These are phyloP conservation scores for Molossus alvarezi DNA, from an alignment of 2,797 vertebrate genomes.

Conservation along the genomic window DNA sequence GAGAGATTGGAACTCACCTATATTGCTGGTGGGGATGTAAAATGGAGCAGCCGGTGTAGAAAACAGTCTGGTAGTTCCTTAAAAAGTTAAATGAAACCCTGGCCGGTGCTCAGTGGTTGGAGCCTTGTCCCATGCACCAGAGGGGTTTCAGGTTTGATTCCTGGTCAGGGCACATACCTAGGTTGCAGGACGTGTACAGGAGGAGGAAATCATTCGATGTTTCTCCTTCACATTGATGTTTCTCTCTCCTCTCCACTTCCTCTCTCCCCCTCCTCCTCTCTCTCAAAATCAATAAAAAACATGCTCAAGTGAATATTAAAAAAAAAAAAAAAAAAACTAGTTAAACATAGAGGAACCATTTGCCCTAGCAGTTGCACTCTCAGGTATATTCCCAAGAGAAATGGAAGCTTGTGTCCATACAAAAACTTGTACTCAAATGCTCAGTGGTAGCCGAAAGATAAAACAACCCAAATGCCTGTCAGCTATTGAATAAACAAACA, in stretches of 20 bases:
- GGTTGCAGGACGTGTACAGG: too few species aligned
- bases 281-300: neutral
- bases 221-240: neutral
- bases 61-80: neutral
- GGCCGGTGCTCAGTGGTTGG: neutral
- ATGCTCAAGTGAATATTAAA: neutral
- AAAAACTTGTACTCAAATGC: too few species aligned
- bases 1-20: neutral
- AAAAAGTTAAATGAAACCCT: neutral
- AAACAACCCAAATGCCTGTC: neutral
- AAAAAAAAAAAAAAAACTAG: neutral
- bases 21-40: neutral
- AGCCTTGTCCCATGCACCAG: neutral
- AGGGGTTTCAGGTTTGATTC: neutral
- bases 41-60: neutral
- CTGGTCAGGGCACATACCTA: neutral
- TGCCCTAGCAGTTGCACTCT: too few species aligned
- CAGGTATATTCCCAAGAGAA: too few species aligned
- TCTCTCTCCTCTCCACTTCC: too few species aligned
- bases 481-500: neutral
- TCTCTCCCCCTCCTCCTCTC: neutral
- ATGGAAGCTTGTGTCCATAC: too few species aligned
- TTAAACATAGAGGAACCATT: too few species aligned
- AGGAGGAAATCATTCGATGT: neutral
- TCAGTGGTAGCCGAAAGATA: too few species aligned